A percentile compares a stretch with the other conserved stretches of the same genome.
phyloP scores from a whole-genome alignment of 2,888 invertebrate genomes.

The Ochropleura leucogaster region DNA sequence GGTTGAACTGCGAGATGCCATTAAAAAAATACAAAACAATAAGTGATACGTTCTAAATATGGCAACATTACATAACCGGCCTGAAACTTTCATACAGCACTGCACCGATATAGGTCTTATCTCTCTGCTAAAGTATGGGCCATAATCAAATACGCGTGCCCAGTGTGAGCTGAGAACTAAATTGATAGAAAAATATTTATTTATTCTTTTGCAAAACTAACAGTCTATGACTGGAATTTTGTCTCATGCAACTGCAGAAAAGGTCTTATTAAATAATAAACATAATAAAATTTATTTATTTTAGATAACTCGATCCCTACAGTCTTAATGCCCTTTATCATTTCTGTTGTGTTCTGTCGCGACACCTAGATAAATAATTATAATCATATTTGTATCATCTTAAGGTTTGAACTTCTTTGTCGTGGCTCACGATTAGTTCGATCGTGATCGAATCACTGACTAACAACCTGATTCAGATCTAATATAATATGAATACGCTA shows the following conservation, averaged over 20 bases:
- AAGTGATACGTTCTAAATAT: no score
- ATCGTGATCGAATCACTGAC: slow-evolving; percentile 46
- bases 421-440: slow-evolving; percentile 54
- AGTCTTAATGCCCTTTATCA: no score
- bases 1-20: no score
- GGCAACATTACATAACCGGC: no score
- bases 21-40: no score
- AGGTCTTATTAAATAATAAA: no score
- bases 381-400: slow-evolving; percentile 22
- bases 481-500: not conserved
- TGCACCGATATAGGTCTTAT: no score
- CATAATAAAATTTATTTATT: no score
- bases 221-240: not conserved
- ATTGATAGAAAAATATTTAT: not conserved
- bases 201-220: not conserved
- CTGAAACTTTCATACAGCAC: no score
- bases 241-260: not conserved
- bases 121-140: not conserved
- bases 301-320: no score
- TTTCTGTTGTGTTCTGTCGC: not conserved
- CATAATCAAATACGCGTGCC: not conserved
- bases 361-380: slow-evolving; percentile 30
- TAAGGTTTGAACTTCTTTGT: slow-evolving; percentile 20
- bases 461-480: slow-evolving; percentile 35
- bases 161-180: not conserved